These are phyloP conservation scores for Cromileptes altivelis DNA, from an alignment of 2,113 vertebrate species.

Conservation along the genomic window DNA sequence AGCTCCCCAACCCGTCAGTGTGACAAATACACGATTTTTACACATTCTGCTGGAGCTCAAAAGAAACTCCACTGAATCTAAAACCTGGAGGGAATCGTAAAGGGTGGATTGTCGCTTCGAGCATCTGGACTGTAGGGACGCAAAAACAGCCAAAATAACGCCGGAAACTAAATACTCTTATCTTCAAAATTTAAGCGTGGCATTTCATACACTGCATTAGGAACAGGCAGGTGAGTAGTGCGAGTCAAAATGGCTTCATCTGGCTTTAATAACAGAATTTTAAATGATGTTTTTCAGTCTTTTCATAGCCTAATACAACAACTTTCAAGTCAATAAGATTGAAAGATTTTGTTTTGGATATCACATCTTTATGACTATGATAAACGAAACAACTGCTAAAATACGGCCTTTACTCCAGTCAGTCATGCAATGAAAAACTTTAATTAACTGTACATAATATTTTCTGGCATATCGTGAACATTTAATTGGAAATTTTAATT, in stretches of 20 bases:
- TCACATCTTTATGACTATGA: neutral
- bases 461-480: too few species aligned
- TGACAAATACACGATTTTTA: constrained; percentile 42
- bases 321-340: neutral
- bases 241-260: neutral
- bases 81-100: neutral
- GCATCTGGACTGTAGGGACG: neutral
- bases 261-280: neutral
- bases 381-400: too few species aligned
- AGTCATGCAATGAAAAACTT: too few species aligned
- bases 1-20: neutral
- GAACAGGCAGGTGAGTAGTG: constrained; percentile 2
- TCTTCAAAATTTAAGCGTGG: constrained; percentile 1
- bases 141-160: neutral
- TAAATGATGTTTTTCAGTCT: neutral
- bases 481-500: neutral
- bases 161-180: constrained; percentile 3
- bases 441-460: too few species aligned
- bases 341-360: neutral
- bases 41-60: constrained; percentile 13
- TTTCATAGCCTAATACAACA: neutral
- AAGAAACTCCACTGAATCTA: neutral
- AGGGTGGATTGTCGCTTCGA: neutral
- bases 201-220: too few species aligned
- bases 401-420: too few species aligned